phyloP scores from a whole-genome alignment of 2,888 invertebrate species.

The Caenorhabditis sulstoni region DNA sequence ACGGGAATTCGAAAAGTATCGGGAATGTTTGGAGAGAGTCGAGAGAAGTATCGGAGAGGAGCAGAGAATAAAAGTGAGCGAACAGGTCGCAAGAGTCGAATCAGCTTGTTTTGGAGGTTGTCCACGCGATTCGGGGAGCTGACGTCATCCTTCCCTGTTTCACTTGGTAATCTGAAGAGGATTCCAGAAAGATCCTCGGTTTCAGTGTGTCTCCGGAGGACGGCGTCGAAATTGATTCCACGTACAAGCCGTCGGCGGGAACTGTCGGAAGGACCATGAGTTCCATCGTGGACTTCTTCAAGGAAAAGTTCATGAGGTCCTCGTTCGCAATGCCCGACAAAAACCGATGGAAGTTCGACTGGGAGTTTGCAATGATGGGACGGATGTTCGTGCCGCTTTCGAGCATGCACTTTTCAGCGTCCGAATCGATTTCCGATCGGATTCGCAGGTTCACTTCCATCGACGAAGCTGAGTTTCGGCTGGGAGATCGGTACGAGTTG shows the following conservation, averaged over 20 bases:
- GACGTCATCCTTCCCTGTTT: constrained; percentile 65
- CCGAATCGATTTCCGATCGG: constrained; percentile 54
- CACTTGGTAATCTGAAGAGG: constrained; percentile 44
- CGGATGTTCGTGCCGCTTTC: constrained; percentile 52
- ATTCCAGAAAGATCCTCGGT: constrained; percentile 1
- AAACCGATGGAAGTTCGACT: constrained; percentile 63
- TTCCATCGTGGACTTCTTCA: constrained; percentile 62
- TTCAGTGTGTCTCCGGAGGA: constrained; percentile 68
- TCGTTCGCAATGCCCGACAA: constrained; percentile 45
- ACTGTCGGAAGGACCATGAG: constrained; percentile 57
- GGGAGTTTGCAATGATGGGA: constrained; percentile 63
- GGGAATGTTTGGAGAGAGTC: constrained; percentile 36
- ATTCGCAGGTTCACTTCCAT: constrained; percentile 59
- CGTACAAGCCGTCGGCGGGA: constrained; percentile 66
- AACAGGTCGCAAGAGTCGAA: not conserved
- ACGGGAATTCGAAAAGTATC: constrained; percentile 49
- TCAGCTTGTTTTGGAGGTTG: constrained; percentile 28
- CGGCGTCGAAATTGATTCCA: constrained; percentile 63
- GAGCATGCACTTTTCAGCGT: constrained; percentile 59
- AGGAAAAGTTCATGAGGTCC: constrained; percentile 50
- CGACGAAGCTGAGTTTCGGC: constrained; percentile 52
- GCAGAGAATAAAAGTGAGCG: constrained; percentile 41
- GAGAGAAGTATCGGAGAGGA: constrained; percentile 33
- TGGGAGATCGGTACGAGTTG: constrained; percentile 65
- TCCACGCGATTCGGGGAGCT: constrained; percentile 52